A percentile compares a stretch with the other conserved stretches of the same genome.
phyloP scores from a whole-genome alignment of 2,113 vertebrate species.

The Coreoperca whiteheadi region DNA sequence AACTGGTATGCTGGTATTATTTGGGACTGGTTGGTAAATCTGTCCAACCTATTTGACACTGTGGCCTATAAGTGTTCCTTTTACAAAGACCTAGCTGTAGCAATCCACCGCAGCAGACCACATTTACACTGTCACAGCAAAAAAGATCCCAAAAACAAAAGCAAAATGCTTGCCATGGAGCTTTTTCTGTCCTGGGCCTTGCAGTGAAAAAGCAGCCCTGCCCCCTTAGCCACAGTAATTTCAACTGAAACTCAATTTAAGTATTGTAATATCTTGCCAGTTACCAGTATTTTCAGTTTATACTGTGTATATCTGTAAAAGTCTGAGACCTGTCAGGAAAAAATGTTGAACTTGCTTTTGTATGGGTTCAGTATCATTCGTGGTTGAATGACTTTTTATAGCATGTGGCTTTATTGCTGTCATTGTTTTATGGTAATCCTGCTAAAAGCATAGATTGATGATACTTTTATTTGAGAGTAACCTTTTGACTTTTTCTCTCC shows the following conservation, averaged over 20 bases:
- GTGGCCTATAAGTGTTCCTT: not conserved
- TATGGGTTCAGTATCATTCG: not conserved
- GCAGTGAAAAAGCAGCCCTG: conserved; percentile 19
- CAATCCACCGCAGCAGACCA: not conserved
- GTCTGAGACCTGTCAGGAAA: not conserved
- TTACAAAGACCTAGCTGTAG: conserved; percentile 3
- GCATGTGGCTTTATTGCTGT: not conserved
- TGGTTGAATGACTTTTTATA: not conserved
- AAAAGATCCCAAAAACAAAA: conserved; percentile 8
- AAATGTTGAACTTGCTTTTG: not conserved
- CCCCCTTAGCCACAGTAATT: conserved; percentile 6
- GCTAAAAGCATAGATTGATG: not conserved
- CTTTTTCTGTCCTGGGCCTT: conserved; percentile 6
- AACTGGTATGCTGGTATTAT: not conserved
- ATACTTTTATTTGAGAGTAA: conserved; percentile 1
- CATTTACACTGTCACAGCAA: conserved; percentile 12
- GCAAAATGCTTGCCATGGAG: not conserved
- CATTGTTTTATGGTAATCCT: not conserved
- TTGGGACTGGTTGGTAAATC: not conserved
- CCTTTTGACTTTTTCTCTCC: not conserved
- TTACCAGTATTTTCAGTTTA: conserved; percentile 1
- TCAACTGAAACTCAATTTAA: not conserved
- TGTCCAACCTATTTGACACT: not conserved
- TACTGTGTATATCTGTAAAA: not conserved
- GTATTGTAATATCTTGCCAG: not conserved